Evolutionary conservation across 2,888 invertebrate genomes (phyloP), one percentile per base, ranked within the genome.

Genomic region (Gari tellinella): DNA sequence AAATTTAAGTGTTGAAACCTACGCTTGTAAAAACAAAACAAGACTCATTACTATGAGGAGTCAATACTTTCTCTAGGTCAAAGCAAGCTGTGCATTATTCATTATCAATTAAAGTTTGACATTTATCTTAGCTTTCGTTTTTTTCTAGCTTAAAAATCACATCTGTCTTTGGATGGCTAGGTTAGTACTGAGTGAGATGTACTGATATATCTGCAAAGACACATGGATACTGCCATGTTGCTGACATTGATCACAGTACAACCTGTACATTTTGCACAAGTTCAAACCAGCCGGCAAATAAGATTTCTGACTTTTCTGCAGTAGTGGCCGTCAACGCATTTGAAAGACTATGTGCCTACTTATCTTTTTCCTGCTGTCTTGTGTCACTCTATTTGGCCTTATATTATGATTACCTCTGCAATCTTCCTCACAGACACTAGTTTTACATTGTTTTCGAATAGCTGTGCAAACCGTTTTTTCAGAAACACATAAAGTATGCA

Each of bases 1-100:
- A 68, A 38, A 68, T 68, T 17, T 51, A 76, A n/a, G 72, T 58
- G 43, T 61, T 72, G 1, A 72, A 37, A 10, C 65, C n/a, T n/a
- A n/a, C 41, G n/a, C 25, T 77, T 77, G 38, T 69, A 72, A 51
- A 51, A 77, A 1, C n/a, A n/a, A 65, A 12, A 58, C 31, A 52
- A 15, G 31, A 41, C 25, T 41, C 52, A 52, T 61, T 64, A 48
- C 56, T 55, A 12, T 76, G 58, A 10, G 76, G 68, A 0, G 72
- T 61, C n/a, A n/a, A n/a, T n/a, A n/a, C n/a, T n/a, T n/a, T n/a
- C n/a, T n/a, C n/a, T n/a, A n/a, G n/a, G n/a, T n/a, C 70, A 67
- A 76, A 76, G 31, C 68, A 68, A n/a, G 55, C 46, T 31, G 51
- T 56, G 0, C 41, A 40, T 21, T 43, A 21, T 14, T 61, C 55